phyloP scores from a whole-genome alignment of 1,140 invertebrate genomes.

The Drosophila pseudoobscura region DNA sequence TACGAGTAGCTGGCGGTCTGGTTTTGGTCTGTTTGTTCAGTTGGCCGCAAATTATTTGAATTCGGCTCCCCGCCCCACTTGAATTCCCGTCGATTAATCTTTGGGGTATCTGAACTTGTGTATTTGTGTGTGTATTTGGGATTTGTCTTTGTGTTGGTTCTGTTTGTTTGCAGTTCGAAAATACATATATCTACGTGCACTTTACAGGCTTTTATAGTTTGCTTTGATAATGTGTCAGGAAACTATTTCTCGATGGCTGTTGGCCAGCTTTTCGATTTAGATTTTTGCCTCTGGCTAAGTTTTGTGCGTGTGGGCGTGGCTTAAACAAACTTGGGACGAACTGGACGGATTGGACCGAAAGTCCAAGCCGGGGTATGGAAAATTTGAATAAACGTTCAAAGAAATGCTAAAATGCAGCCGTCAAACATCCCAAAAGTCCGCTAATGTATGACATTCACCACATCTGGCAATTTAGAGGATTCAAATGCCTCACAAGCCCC shows the following conservation, averaged over 20 bases:
- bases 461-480: background rate
- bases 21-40: slow-evolving; percentile 63
- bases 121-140: slow-evolving; percentile 18
- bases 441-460: background rate
- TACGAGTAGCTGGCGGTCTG: slow-evolving; percentile 25
- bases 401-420: no score
- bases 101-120: slow-evolving; percentile 18
- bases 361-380: no score
- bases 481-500: slow-evolving; percentile 20
- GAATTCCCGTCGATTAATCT: slow-evolving; percentile 65
- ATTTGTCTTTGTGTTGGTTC: slow-evolving; percentile 19
- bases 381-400: no score
- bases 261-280: slow-evolving; percentile 31
- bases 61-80: slow-evolving; percentile 23
- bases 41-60: slow-evolving; percentile 74
- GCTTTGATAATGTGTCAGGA: slow-evolving; percentile 49
- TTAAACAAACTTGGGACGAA: no score
- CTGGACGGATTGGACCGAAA: no score
- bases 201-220: slow-evolving; percentile 58
- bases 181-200: slow-evolving; percentile 31
- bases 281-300: slow-evolving; percentile 27
- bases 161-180: slow-evolving; percentile 61
- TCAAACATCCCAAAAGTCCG: no score
- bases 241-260: slow-evolving; percentile 5
- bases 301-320: no score